Base-by-base conservation (phyloP, 2,113 vertebrate genomes). In the Lepidothrix coronata region DNA sequence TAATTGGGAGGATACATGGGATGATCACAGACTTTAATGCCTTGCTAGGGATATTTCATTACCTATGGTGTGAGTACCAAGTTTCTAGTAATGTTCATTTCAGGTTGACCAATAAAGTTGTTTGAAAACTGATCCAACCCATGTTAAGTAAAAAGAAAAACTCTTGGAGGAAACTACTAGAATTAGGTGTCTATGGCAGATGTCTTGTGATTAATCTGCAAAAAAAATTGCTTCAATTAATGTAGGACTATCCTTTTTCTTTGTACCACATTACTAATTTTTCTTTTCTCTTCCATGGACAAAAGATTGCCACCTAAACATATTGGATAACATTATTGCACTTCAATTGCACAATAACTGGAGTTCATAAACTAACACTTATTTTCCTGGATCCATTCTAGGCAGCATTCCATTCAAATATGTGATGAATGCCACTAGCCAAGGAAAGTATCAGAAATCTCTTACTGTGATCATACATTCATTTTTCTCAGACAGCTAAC, bases 391-490 rank as follows among this genome's bases (percentile, higher is more conserved):
- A 63, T 74, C 72, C 28, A 31, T 77, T 88, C 35, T 25, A 92
- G 59, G 76, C 72, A 92, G 52, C 44, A 14, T 10, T 84, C 25
- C 28, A 58, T 89, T 93, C n/a, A 92, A 92, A 80, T 41, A 75
- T 8, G 37, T 49, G 76, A 89, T 81, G 31, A 93, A 59, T 72
- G 28, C 20, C 14, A 9, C 61, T 44, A 63, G 80, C 76, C 85
- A 92, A 93, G 28, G 12, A 63, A 86, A 86, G 79, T 72, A 80
- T 92, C 91, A 91, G 61, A 92, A 96, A 93, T 78, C 70, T 78
- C 88, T 72, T 81, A 35, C 70, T 78, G 43, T 46, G 44, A 81
- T 82, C 79, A 72, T 43, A 35, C 61, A 68, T 68, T 86, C 19
- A 57, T 91, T 96, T 80, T 84, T 84, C 52, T 87, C 85, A 80